Base-by-base conservation (phyloP, 2,797 vertebrate genomes). In the Squalus acanthias region DNA sequence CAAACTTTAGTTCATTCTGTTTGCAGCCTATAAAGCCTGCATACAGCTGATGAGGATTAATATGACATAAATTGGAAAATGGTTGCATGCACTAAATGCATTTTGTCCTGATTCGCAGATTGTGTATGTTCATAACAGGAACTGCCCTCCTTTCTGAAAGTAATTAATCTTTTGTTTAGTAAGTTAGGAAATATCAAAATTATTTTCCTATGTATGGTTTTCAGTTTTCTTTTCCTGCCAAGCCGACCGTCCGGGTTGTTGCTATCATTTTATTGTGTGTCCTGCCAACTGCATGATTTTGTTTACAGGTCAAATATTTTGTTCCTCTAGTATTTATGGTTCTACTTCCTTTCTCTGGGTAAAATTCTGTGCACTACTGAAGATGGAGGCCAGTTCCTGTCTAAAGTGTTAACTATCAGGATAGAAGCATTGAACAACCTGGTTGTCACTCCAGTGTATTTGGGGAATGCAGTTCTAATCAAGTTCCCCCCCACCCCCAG, bases 61-160 rank as follows among this genome's bases (percentile, higher is more conserved):
- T 95, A 57, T 33, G 39, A 29, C 46, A 95, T 46, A 91, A n/a
- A 76, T 33, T 95, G 82, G 29, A 60, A 92, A 92, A 65, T 92
- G 70, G 70, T 76, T 53, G 94, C 67, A 95, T 95, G 94, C 67
- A 93, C 63, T 67, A 69, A 95, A 74, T 95, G 69, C 70, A 72
- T 74, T 91, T 50, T 95, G 70, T 95, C 94, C 46, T 95, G 69
- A 74, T 50, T 95, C 69, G 8, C 69, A 74, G 65, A 46, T 70
- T 74, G 53, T 95, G 2, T 95, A 57, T 20, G 8, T 53, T 74
- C 69, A 53, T 95, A 72, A 74, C 69, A 12, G 65, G 20, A 50
- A 95, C 24, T 50, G 69, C 12, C 6, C 91, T 74, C 46, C 26
- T 67, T 39, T 70, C 20, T 26, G 26, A 94, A 94, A 95, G 24